Evolutionary conservation across 2,888 invertebrate species (phyloP), one percentile per base, ranked within the genome.

Genomic region (Drosophila borborema): DNA sequence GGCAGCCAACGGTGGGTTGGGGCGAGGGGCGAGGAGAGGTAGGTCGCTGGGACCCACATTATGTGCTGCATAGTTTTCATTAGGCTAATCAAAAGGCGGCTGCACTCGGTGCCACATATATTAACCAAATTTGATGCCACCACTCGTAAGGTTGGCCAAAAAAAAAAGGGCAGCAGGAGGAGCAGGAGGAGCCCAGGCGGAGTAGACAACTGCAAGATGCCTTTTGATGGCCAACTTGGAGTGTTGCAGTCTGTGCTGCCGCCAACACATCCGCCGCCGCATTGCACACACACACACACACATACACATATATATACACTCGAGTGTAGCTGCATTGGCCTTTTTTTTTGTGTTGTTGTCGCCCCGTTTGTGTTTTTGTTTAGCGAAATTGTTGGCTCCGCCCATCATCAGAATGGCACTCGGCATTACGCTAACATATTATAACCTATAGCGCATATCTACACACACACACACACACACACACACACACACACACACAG

Each of bases 351-450:
- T 81, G 82, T 84, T 82, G 74, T 79, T 80, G 70, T 72, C 68
- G 79, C 46, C 66, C 36, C 66, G 67, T 68, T 67, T 61, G 65
- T 86, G 74, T 85, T 88, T 90, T 90, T 90, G 90, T 88, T 86
- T 90, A 88, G 90, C 74, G 62, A 90, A 86, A 72, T 86, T 83
- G 79, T 90, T 89, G 88, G 89, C 89, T 89, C 89, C 89, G 89
- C 89, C 89, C 91, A 86, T 90, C 88, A 90, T 90, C 90, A 90
- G 80, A 72, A 86, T 80, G 86, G 80, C 84, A 86, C 84, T 83
- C 84, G 84, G 89, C 82, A 86, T 87, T 86, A 89, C 90, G 90
- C 88, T 89, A 87, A 86, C 90, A 86, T 86, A 87, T 86, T 86
- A 86, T 86, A 86, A 82, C 85, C 88, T 75, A 85, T 82, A 73